Conservation (phyloP, 1,140 invertebrate species). For the Drosophila sproati region DNA sequence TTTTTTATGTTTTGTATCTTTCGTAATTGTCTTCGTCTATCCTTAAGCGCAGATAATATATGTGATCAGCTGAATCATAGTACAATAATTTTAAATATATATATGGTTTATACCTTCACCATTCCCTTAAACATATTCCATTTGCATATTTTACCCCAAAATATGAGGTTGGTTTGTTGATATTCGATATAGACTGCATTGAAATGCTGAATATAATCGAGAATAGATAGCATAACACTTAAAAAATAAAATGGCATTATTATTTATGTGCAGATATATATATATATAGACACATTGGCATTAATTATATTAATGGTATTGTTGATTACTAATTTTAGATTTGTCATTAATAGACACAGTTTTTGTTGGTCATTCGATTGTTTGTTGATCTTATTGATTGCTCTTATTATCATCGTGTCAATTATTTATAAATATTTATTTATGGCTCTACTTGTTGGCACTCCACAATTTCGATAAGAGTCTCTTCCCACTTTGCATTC, state of each 20-base stretch:
- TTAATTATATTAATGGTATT: conserved; percentile 13
- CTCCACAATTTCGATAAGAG: conserved; percentile 25
- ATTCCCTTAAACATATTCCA: too few species aligned
- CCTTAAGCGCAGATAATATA: background rate
- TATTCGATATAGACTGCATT: too few species aligned
- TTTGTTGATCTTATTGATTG: conserved; percentile 53
- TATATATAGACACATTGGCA: conserved; percentile 15
- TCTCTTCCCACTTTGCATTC: conserved; percentile 4
- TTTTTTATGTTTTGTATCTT: conserved; percentile 6
- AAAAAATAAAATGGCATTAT: too few species aligned
- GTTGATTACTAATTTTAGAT: conserved; percentile 27
- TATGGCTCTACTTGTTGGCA: conserved; percentile 20
- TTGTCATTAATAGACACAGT: conserved; percentile 21
- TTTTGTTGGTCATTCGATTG: conserved; percentile 11
- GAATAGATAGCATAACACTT: too few species aligned
- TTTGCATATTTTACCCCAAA: too few species aligned
- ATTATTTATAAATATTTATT: conserved; percentile 48
- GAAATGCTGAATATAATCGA: too few species aligned
- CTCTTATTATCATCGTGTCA: conserved; percentile 12
- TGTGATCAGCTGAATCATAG: background rate
- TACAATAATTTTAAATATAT: too few species aligned
- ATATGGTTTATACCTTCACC: too few species aligned
- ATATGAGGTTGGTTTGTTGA: too few species aligned
- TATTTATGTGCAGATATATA: background rate
- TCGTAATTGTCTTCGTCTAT: background rate